Evolutionary conservation across 2,888 invertebrate species (phyloP), one percentile per base, ranked within the genome.

Genomic region (Netelia virgata): DNA sequence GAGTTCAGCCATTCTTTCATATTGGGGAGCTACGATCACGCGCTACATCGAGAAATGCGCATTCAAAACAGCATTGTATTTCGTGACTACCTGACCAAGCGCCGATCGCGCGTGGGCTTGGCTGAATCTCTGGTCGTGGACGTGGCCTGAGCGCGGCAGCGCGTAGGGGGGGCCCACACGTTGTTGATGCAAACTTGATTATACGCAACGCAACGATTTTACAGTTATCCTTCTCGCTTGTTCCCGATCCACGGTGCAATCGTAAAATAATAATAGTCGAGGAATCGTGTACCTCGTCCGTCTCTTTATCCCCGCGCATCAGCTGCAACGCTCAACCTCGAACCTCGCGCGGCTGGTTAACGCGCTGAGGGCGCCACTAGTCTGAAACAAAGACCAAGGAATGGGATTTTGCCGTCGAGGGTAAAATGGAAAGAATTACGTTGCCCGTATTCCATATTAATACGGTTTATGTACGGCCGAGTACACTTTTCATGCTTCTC

Each of bases 41-140:
- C 28, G 23, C 0, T 43, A 14, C 47, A 16, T 47, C 53, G 69
- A 75, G 36, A 63, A 70, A 82, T 74, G 80, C 74, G 69, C 69
- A 74, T 74, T 53, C 68, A 69, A 61, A 36, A 59, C 57, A 36
- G 53, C 74, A 69, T 74, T 61, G 43, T 43, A 68, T 23, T 53
- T 36, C 36, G 36, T 36, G 36, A 36, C 36, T 18, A 18, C 41
- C 14, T 63, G 23, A 23, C 14, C 16, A 41, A 59, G 57, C 75
- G 28, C 72, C 57, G 11, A 59, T 59, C 55, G 36, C 74, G 80
- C 64, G 80, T 80, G 80, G 80, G 80, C 68, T 74, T 61, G 61
- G 74, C 53, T 74, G 41, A 74, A 77, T 77, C 59, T 68, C 68
- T 28, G 47, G 5, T 36, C 36, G 18, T 77, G n/a, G n/a, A 77